Percentiles rank a stretch among this genome's conserved stretches.
These are phyloP conservation scores for Alviniconcha strummeri DNA, from an alignment of 2,888 invertebrate species.

Conservation along the genomic window DNA sequence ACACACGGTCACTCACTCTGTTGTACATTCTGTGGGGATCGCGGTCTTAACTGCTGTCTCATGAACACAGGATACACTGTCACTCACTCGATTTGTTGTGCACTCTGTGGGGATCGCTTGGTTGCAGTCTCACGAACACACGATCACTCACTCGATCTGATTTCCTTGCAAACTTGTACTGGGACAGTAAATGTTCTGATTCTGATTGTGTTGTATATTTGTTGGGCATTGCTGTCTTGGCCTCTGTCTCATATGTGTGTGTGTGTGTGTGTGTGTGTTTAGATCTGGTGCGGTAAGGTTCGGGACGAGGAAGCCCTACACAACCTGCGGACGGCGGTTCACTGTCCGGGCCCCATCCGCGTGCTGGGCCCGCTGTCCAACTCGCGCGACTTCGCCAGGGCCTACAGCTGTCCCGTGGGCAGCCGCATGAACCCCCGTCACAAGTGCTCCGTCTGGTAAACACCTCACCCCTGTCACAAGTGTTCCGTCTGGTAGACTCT, in stretches of 20 bases:
- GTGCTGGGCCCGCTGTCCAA: constrained; percentile 69
- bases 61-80: too few relatives aligned
- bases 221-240: too few relatives aligned
- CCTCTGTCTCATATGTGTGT: neutral
- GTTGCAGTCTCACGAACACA: too few relatives aligned
- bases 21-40: too few relatives aligned
- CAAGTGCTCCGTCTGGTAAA: constrained; percentile 63
- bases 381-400: constrained; percentile 66
- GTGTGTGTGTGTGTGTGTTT: constrained; percentile 7
- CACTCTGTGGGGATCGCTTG: too few relatives aligned
- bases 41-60: too few relatives aligned
- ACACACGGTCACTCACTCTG: too few relatives aligned
- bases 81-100: too few relatives aligned
- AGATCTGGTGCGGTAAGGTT: constrained; percentile 92
- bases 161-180: too few relatives aligned
- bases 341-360: constrained; percentile 88
- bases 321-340: constrained; percentile 94
- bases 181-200: too few relatives aligned
- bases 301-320: constrained; percentile 84
- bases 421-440: constrained; percentile 64
- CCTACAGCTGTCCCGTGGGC: constrained; percentile 60
- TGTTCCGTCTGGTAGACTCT: constrained; percentile 62
- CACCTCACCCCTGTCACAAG: constrained; percentile 56
- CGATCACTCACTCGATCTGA: too few relatives aligned
- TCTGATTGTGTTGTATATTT: too few relatives aligned